These are phyloP conservation scores for Sebastiscus tertius DNA, from an alignment of 2,797 vertebrate species.

Conservation along the genomic window DNA sequence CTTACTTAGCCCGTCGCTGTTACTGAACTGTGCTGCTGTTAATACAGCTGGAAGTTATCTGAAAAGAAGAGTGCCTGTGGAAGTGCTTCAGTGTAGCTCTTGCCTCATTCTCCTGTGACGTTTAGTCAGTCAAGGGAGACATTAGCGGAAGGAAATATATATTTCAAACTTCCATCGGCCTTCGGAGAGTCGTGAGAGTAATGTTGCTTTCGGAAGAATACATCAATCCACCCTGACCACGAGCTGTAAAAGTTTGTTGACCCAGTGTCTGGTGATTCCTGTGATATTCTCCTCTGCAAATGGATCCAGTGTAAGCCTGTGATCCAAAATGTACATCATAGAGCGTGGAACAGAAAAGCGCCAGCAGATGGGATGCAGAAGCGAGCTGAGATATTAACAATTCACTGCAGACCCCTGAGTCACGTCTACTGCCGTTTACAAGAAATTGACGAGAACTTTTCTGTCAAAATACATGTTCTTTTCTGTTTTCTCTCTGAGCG, in stretches of 20 bases:
- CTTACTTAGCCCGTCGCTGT: conserved; percentile 54
- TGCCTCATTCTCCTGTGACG: conserved; percentile 45
- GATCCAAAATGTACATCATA: conserved; percentile 52
- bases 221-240: conserved; percentile 57
- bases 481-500: background rate
- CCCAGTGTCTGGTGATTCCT: conserved; percentile 37
- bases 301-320: conserved; percentile 14
- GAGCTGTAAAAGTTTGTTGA: conserved; percentile 52
- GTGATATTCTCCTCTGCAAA: conserved; percentile 39
- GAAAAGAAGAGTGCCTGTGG: conserved; percentile 16
- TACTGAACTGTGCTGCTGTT: conserved; percentile 54
- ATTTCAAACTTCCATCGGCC: conserved; percentile 60
- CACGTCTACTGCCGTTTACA: conserved; percentile 24
- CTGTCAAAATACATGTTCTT: conserved; percentile 31
- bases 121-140: conserved; percentile 65
- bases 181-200: conserved; percentile 55
- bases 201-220: conserved; percentile 48
- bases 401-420: conserved; percentile 39
- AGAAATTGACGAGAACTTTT: conserved; percentile 41
- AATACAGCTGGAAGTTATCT: conserved; percentile 71
- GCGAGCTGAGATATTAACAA: conserved; percentile 34
- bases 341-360: conserved; percentile 15
- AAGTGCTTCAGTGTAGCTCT: conserved; percentile 44
- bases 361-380: conserved; percentile 32
- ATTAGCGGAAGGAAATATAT: conserved; percentile 67